Evolutionary conservation across 2,797 vertebrate genomes (phyloP), one percentile per base, ranked within the genome.

Genomic region (Clarias pachynema): DNA sequence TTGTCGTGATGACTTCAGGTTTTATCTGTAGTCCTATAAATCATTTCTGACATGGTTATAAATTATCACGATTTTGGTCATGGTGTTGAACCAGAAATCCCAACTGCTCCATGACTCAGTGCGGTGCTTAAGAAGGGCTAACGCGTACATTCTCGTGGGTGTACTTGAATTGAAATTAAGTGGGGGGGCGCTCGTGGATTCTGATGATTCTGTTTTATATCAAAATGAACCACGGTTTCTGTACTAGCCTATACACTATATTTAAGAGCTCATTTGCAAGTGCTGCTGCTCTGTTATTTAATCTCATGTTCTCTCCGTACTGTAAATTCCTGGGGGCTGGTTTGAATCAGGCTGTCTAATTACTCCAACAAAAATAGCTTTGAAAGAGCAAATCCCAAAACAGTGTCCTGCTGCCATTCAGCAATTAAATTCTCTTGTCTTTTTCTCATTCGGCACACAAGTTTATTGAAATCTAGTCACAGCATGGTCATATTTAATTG

Each of bases 311-410:
- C 53, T 62, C 31, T 68, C 53, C n/a, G 44, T n/a, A 18, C 88
- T 81, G 81, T 88, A 82, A 24, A 86, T 86, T 89, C 87, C 72
- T 87, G 82, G 66, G 1, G 68, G 89, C 89, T 86, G 89, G 82
- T 82, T 79, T 79, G 83, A 89, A 83, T 86, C 72, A 87, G 89
- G 83, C 85, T 91, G 89, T 90, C 92, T 92, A 92, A 84, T 82
- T 78, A 24, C 86, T 89, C 90, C 92, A 89, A 93, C 92, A 88
- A 84, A 87, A 91, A 82, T 44, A 87, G 88, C 89, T 91, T 88
- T 56, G 1, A 84, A 91, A 92, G 69, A 68, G 22, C 78, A 40
- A 78, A 78, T 44, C 60, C 56, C 66, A 14, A 79, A 73, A 62
- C 66, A 74, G 44, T 68, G n/a, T 31, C 69, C 12, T 34, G 66